These are phyloP conservation scores for Dipodomys ordii DNA, from an alignment of 2,113 vertebrate genomes.

Conservation along the genomic window DNA sequence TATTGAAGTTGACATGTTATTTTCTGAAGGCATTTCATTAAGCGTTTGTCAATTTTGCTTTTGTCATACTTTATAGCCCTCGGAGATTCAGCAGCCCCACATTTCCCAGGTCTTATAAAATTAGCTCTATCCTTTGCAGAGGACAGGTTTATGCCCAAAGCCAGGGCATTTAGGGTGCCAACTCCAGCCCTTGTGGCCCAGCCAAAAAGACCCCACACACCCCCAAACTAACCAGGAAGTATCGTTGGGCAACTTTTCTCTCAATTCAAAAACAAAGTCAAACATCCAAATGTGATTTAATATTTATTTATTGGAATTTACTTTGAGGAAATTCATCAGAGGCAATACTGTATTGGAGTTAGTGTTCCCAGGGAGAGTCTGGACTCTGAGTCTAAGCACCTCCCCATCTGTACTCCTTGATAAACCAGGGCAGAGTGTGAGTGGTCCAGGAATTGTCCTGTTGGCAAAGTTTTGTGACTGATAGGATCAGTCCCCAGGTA, in stretches of 20 bases:
- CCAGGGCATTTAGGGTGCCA: no score
- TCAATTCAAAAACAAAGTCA: conserved; percentile 6
- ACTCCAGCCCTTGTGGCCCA: neutral
- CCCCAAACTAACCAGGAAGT: neutral
- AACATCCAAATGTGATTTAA: neutral
- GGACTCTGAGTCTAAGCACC: neutral
- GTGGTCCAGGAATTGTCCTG: accelerated
- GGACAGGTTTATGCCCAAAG: neutral
- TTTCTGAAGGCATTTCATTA: conserved; percentile 37
- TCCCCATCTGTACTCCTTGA: neutral
- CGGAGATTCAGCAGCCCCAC: neutral
- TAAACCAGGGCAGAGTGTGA: no score
- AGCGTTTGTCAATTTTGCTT: neutral
- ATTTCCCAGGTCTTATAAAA: neutral
- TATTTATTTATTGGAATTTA: conserved; percentile 6
- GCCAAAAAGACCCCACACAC: neutral
- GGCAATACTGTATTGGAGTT: neutral
- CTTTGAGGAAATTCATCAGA: neutral
- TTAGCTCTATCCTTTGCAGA: accelerated
- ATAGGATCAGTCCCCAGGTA: neutral
- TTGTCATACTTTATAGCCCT: neutral
- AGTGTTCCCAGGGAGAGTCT: neutral
- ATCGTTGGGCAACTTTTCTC: neutral
- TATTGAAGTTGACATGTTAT: neutral
- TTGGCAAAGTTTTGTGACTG: neutral